phyloP scores from a whole-genome alignment of 2,797 vertebrate genomes.

The Moxostoma hubbsi region DNA sequence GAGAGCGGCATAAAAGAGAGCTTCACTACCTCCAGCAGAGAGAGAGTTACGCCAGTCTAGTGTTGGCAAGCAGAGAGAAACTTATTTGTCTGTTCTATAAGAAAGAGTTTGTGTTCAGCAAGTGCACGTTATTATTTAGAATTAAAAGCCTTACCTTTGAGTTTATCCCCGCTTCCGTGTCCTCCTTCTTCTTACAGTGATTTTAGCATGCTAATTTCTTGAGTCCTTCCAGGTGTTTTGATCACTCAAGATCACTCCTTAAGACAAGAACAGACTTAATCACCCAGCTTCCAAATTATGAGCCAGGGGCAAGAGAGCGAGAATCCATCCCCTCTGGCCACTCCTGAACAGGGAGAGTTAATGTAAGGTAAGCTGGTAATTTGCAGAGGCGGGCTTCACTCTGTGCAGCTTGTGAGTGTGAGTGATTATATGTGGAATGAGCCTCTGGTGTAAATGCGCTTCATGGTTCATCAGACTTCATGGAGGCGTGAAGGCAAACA shows the following conservation, averaged over 20 bases:
- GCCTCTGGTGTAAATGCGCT: constrained; percentile 21
- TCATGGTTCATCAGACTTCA: constrained; percentile 16
- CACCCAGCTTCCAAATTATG: constrained; percentile 1
- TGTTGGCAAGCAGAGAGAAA: no score
- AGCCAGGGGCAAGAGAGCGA: constrained; percentile 3
- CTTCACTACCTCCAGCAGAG: no score
- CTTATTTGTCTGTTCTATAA: no score
- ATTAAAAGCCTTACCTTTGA: no score
- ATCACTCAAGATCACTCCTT: neutral
- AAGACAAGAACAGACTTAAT: neutral
- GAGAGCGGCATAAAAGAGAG: no score
- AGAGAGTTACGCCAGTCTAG: no score
- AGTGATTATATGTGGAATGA: constrained; percentile 48
- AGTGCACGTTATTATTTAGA: no score
- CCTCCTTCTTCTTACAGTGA: no score
- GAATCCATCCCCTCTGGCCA: constrained; percentile 47
- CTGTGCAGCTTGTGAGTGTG: constrained; percentile 9
- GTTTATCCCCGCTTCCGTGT: no score
- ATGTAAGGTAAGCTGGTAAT: constrained; percentile 33
- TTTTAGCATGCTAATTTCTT: neutral
- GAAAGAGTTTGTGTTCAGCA: no score
- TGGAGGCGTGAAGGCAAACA: constrained; percentile 24
- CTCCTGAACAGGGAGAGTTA: constrained; percentile 3
- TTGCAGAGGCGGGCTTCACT: constrained; percentile 34
- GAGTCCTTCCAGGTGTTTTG: constrained; percentile 7